A percentile compares a stretch with the other conserved stretches of the same genome.
Evolutionary conservation across 2,888 invertebrate genomes (phyloP).

Genomic region (Parasteatoda lunata): DNA sequence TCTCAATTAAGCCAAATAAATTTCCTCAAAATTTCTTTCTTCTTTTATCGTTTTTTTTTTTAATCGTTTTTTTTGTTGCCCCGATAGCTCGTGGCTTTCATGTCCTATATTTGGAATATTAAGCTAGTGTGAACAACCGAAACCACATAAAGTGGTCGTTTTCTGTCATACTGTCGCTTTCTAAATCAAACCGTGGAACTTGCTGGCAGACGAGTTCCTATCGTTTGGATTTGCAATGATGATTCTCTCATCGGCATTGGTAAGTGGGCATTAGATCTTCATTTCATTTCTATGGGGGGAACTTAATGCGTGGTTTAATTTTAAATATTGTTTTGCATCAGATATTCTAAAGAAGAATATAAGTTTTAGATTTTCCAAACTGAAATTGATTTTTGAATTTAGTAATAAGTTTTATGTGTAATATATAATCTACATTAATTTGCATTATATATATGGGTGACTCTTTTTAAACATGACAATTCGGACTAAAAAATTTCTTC

Average conservation of each 20-base stretch:
- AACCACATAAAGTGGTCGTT: neutral
- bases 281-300: neutral
- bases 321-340: neutral
- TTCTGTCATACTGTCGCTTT: constrained; percentile 2
- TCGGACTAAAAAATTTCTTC: too few relatives aligned
- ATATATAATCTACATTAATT: too few relatives aligned
- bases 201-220: neutral
- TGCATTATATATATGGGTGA: too few relatives aligned
- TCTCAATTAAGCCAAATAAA: neutral
- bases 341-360: neutral
- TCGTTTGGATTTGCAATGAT: neutral
- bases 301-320: neutral
- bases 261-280: neutral
- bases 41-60: neutral
- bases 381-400: too few relatives aligned
- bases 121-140: neutral
- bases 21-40: neutral
- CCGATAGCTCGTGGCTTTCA: neutral
- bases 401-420: too few relatives aligned
- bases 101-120: neutral
- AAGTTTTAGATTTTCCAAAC: too few relatives aligned
- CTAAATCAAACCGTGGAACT: neutral
- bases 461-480: too few relatives aligned
- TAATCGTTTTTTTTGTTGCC: neutral
- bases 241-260: neutral